Conservation (phyloP, 1,140 invertebrate genomes). For the Hormaphis cornu region DNA sequence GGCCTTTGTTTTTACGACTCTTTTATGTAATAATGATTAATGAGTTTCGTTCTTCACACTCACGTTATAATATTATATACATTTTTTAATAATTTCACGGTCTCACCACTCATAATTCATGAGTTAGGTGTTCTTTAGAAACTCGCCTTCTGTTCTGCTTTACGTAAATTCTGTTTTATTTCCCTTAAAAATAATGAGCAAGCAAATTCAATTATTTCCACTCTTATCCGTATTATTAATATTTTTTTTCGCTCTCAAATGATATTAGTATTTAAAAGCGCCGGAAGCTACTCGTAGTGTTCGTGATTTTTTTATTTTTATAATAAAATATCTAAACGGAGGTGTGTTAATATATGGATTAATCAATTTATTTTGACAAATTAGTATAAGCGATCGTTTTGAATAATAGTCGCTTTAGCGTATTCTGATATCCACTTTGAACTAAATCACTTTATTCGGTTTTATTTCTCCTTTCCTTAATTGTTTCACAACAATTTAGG, state of each 20-base stretch:
- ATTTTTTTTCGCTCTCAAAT: background rate
- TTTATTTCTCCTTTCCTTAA: too few species aligned
- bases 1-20: constrained; percentile 21
- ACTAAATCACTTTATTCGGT: too few species aligned
- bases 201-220: constrained; percentile 7
- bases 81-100: constrained; percentile 9
- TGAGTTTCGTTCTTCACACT: constrained; percentile 9
- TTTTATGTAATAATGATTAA: constrained; percentile 30
- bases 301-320: background rate
- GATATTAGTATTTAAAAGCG: background rate
- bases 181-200: constrained; percentile 8
- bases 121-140: constrained; percentile 18
- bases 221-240: background rate
- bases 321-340: background rate
- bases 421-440: too few species aligned
- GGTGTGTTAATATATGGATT: background rate
- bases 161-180: constrained; percentile 20
- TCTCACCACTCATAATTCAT: constrained; percentile 17
- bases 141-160: background rate
- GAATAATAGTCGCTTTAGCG: background rate
- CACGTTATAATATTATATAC: too few species aligned
- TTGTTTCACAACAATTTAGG: too few species aligned
- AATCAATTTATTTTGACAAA: background rate
- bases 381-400: constrained; percentile 1
- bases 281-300: background rate